These are phyloP conservation scores for Paragorgia papillata DNA, from an alignment of 92 coral and sea anemone species.

Conservation along the genomic window DNA sequence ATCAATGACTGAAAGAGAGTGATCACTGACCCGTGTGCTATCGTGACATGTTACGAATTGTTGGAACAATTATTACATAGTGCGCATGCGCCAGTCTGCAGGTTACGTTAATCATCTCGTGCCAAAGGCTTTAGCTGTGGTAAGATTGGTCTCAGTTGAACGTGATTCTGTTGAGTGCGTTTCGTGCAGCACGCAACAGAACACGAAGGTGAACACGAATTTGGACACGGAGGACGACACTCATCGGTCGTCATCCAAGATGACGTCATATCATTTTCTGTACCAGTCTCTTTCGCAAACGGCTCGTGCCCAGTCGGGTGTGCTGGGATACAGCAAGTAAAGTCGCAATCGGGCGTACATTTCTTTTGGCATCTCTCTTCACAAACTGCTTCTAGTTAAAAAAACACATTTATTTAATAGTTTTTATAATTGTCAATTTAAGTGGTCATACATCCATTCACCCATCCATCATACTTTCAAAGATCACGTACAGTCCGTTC, in stretches of 20 bases:
- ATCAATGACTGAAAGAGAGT: no score
- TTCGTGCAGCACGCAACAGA: conserved; percentile 22
- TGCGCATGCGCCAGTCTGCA: neutral
- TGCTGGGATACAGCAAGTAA: conserved; percentile 26
- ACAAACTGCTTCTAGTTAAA: conserved; percentile 15
- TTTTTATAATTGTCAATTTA: no score
- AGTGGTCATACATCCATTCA: no score
- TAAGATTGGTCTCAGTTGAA: conserved; percentile 8
- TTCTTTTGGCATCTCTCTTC: conserved; percentile 21
- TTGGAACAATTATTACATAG: no score
- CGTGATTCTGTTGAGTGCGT: neutral
- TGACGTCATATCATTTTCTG: neutral
- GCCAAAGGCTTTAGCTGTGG: no score
- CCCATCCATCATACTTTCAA: no score
- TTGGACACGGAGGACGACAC: conserved; percentile 18
- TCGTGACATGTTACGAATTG: no score
- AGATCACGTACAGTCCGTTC: no score
- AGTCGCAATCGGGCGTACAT: conserved; percentile 32
- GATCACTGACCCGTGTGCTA: no score
- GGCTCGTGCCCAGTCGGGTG: conserved; percentile 21
- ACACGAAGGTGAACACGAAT: conserved; percentile 33
- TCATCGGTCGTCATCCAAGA: conserved; percentile 3
- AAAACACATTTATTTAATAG: no score
- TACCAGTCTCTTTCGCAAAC: conserved; percentile 6
- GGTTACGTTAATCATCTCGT: neutral